Base-by-base conservation (phyloP, 2,888 invertebrate species). In the Amiota minor region DNA sequence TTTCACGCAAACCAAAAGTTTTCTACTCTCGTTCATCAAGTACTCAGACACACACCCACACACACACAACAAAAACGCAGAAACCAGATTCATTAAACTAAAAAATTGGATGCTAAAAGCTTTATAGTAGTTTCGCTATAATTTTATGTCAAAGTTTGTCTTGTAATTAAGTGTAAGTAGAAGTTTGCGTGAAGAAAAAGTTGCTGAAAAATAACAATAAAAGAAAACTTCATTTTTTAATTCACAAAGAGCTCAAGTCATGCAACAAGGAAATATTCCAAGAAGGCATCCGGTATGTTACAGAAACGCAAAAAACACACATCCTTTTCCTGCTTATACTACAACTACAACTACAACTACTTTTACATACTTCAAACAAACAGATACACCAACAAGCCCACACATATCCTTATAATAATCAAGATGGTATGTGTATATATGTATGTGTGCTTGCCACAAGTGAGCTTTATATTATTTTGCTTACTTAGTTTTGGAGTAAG, bases 161-260 rank as follows among this genome's bases (percentile, higher is more conserved):
- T 86, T 83, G 83, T 83, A 83, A 86, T 83, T 85, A 86, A 83
- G 86, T 85, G 83, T 83, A 83, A 75, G 85, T 76, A 83, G 86
- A 86, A 83, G 80, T 83, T 83, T 82, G 78, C 75, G 83, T 84
- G 45, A 70, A 70, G 35, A 35, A 64, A 70, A 70, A 70, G 56
- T 70, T 70, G 50, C 47, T 18, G 53, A 18, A 59, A 55, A 53
- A 53, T 50, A 67, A 20, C 8, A 45, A 47, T 45, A 53, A 23
- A 9, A 65, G 16, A 45, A 10, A 6, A 0, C 6, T 35, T 6
- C 2, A 6, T 35, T 35, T 35, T 35, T 35, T 35, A 35, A 35
- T 35, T 35, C 35, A 35, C 35, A 35, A 35, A 35, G 35, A 35
- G 6, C 6, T 3, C 35, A 35, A 35, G 6, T 3, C 35, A 35